Evolutionary conservation across 2,113 vertebrate genomes (phyloP), one percentile per base, ranked within the genome.

Genomic region (Mellivora capensis): DNA sequence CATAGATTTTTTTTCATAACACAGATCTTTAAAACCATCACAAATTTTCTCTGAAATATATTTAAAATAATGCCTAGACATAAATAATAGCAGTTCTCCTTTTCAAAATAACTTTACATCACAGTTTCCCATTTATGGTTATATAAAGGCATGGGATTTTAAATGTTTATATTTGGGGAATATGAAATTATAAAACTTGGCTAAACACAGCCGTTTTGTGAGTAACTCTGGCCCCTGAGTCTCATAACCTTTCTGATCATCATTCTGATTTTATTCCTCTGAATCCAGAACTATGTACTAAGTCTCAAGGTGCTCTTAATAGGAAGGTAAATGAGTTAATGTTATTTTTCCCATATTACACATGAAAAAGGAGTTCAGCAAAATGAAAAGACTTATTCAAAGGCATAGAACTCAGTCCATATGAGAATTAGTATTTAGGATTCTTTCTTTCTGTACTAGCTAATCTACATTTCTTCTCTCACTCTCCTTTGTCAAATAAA

Each of bases 311-410:
- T 97, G 86, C 67, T 96, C 74, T 91, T 96, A 96, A 81, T 93
- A 95, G 47, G 61, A 86, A 96, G 74, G 84, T 80, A 97, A 93
- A 96, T 92, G 49, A 94, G 57, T 89, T 96, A 96, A 85, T 93
- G 91, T 86, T 93, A 95, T 94, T 97, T 96, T 96, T 52, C 91
- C 94, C 82, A 90, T 17, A 84, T 57, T 89, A 82, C 64, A 82
- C 72, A 95, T 97, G 54, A 97, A 98, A 96, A 87, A 62, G 25
- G 88, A 82, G 85, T 91, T 97, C 52, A 87, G 54, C 27, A 89
- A 89, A 96, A 88, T 91, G 34, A 94, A 97, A 79, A 59, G 42
- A 94, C 83, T 97, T 96, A 42, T 87, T 95, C 94, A 91, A 94
- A 93, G 89, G 34, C 47, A 89, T 29, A 96, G 64, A 80, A 54